Conservation (phyloP, 2,888 invertebrate genomes). For the Drosophila niveifrons region DNA sequence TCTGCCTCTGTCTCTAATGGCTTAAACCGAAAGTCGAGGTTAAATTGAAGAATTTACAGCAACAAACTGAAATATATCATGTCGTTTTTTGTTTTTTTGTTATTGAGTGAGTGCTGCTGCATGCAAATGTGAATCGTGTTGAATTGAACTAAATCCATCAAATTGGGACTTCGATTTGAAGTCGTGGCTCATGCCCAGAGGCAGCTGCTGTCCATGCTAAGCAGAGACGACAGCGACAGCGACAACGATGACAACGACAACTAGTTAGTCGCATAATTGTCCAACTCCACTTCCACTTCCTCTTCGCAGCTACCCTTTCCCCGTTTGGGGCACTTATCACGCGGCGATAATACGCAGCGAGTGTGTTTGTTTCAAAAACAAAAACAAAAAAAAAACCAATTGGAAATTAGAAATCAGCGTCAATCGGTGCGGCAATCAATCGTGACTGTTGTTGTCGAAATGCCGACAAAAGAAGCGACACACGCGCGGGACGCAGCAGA, state of each 20-base stretch:
- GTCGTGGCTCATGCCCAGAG: slow-evolving; percentile 30
- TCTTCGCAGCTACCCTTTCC: slow-evolving; percentile 1
- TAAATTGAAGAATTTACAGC: neutral
- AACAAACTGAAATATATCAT: neutral
- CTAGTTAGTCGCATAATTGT: slow-evolving; percentile 64
- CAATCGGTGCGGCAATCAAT: slow-evolving; percentile 80
- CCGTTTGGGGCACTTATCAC: slow-evolving; percentile 63
- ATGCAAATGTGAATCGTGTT: slow-evolving; percentile 38
- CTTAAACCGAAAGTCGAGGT: neutral
- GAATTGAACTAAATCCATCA: slow-evolving; percentile 18
- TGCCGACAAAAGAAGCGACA: slow-evolving; percentile 74
- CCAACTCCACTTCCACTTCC: slow-evolving; percentile 7
- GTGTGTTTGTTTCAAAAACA: slow-evolving; percentile 39
- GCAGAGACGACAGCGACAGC: neutral
- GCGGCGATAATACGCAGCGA: slow-evolving; percentile 62
- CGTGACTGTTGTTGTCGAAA: slow-evolving; percentile 74
- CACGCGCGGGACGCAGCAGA: slow-evolving; percentile 57
- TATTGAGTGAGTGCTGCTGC: neutral
- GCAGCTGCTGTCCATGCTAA: slow-evolving; percentile 69
- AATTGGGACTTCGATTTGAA: slow-evolving; percentile 15
- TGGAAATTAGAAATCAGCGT: slow-evolving; percentile 80
- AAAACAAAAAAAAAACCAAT: slow-evolving; percentile 62
- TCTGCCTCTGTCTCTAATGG: slow-evolving; percentile 10
- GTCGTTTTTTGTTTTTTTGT: neutral
- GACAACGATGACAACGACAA: slow-evolving; percentile 28